Evolutionary conservation across 2,888 invertebrate species (phyloP).

Genomic region (Parasteatoda lunata): DNA sequence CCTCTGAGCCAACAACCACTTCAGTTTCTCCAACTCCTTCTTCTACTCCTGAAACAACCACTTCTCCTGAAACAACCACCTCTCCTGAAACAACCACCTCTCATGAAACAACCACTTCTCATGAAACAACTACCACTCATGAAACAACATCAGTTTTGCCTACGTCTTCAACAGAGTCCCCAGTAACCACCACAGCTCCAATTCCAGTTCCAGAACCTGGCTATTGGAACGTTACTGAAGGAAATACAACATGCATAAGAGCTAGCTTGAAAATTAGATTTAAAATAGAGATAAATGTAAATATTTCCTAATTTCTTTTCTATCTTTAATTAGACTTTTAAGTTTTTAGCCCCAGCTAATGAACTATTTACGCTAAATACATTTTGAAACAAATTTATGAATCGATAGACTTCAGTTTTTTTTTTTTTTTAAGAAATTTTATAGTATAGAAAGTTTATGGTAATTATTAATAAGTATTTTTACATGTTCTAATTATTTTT

Average conservation of each 20-base stretch:
- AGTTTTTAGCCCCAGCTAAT: too few relatives aligned
- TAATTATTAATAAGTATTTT: too few relatives aligned
- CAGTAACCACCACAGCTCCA: slow-evolving; percentile 60
- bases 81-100: slow-evolving; percentile 70
- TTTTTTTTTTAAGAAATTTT: too few relatives aligned
- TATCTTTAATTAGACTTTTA: too few relatives aligned
- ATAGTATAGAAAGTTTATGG: too few relatives aligned
- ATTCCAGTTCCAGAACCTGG: slow-evolving; percentile 75
- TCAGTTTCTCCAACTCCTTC: slow-evolving; percentile 73
- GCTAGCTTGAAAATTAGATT: slow-evolving; percentile 81
- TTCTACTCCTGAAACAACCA: slow-evolving; percentile 74
- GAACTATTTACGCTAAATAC: too few relatives aligned
- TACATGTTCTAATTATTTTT: too few relatives aligned
- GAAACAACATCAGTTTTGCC: slow-evolving; percentile 71
- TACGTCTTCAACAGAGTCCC: slow-evolving; percentile 49
- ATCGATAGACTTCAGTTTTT: too few relatives aligned
- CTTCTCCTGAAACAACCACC: slow-evolving; percentile 74
- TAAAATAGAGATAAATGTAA: slow-evolving; percentile 76
- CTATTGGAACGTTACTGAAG: slow-evolving; percentile 77
- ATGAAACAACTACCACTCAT: neutral
- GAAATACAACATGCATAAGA: slow-evolving; percentile 80
- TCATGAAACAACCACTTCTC: neutral
- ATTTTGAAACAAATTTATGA: too few relatives aligned
- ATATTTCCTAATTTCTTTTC: neutral
- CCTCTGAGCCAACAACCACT: slow-evolving; percentile 70